These are phyloP conservation scores for Tetanocera ferruginea DNA, from an alignment of 2,888 invertebrate species.

Conservation along the genomic window DNA sequence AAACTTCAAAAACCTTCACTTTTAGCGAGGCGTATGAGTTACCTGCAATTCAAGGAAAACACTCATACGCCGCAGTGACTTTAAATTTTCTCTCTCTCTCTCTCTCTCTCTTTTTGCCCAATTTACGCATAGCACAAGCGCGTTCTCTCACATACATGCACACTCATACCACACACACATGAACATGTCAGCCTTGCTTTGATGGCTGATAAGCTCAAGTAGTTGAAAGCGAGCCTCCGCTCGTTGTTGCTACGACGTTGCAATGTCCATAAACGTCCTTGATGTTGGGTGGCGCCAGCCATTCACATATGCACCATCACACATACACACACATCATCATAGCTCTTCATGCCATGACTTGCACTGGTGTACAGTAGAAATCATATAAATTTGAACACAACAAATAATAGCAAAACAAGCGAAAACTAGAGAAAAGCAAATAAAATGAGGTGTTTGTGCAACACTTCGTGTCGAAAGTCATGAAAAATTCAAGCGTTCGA, in stretches of 20 bases:
- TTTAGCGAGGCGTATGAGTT: constrained; percentile 14
- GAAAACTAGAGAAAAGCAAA: not conserved
- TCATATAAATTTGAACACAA: not conserved
- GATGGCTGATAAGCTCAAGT: no score
- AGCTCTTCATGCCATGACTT: no score
- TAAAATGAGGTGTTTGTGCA: not conserved
- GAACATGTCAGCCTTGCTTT: no score
- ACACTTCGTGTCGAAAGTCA: not conserved
- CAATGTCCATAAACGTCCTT: no score
- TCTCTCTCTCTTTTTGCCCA: not conserved
- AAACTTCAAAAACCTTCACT: not conserved
- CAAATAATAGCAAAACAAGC: not conserved
- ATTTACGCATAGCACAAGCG: no score
- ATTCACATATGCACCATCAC: no score
- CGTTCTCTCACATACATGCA: not conserved
- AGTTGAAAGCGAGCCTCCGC: no score
- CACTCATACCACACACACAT: no score
- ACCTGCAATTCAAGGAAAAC: not conserved
- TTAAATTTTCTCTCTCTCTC: not conserved
- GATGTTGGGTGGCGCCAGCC: no score
- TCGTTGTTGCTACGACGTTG: no score
- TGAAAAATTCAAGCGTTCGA: not conserved
- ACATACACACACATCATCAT: no score
- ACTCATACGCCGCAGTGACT: not conserved
- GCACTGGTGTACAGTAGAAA: no score